Evolutionary conservation across 2,113 vertebrate genomes (phyloP).

Genomic region (Platichthys flesus): DNA sequence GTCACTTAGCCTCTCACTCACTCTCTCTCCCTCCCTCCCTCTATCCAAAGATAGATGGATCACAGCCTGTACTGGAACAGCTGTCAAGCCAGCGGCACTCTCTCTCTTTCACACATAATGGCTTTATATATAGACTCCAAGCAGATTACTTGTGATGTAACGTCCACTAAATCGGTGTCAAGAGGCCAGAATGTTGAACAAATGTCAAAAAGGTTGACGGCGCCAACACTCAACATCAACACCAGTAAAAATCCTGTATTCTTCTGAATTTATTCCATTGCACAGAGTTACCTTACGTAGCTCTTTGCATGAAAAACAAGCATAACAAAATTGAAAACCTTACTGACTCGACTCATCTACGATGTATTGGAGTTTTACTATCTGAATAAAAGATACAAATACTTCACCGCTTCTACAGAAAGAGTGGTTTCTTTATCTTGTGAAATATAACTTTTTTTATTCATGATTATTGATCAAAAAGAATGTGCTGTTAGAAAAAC

Average conservation of each 20-base stretch:
- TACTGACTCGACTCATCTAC: too few species aligned
- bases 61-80: conserved; percentile 45
- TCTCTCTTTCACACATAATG: conserved; percentile 51
- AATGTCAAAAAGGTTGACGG: conserved; percentile 27
- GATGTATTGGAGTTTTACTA: too few species aligned
- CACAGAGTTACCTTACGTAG: too few species aligned
- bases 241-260: too few species aligned
- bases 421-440: neutral
- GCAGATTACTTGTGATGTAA: conserved; percentile 66
- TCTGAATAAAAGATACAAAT: neutral
- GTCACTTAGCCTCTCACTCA: neutral
- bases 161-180: conserved; percentile 41
- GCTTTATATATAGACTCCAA: conserved; percentile 65
- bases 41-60: conserved; percentile 50
- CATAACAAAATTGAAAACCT: too few species aligned
- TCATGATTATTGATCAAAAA: neutral
- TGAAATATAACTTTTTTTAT: neutral
- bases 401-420: neutral
- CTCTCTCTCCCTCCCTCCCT: neutral
- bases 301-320: too few species aligned
- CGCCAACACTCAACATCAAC: conserved; percentile 1
- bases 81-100: conserved; percentile 56
- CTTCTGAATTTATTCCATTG: too few species aligned
- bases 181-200: conserved; percentile 32
- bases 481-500: neutral